A percentile compares a stretch with the other conserved stretches of the same genome.
Evolutionary conservation across 2,797 vertebrate genomes (phyloP).

Genomic region (Taeniopygia guttata): DNA sequence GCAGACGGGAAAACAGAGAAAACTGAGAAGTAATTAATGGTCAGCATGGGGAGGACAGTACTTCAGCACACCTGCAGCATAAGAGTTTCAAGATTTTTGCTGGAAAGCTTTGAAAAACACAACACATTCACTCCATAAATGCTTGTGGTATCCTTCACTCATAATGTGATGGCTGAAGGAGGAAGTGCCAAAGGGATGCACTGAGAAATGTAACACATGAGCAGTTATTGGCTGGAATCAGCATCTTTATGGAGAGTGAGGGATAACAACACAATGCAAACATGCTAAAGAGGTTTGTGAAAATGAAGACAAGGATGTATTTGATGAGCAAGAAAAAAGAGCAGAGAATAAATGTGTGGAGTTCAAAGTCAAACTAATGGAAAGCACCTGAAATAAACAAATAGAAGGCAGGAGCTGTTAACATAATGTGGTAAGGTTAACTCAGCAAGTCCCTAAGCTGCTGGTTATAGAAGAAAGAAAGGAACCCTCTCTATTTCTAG

Average conservation of each 20-base stretch:
- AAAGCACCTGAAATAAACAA: not conserved
- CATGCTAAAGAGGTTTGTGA: not conserved
- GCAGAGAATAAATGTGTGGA: not conserved
- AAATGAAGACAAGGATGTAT: not conserved
- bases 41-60: not conserved
- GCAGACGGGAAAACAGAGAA: not conserved
- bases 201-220: not conserved
- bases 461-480: not conserved
- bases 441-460: not conserved
- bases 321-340: not conserved
- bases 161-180: not conserved
- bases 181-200: not conserved
- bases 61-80: not conserved
- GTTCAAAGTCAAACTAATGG: not conserved
- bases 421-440: not conserved
- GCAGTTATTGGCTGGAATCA: not conserved
- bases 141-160: not conserved
- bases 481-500: not conserved
- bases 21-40: not conserved
- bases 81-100: not conserved
- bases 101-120: constrained; percentile 12
- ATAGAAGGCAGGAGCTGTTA: not conserved
- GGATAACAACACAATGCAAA: not conserved
- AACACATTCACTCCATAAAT: not conserved
- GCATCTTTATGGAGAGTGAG: not conserved